Evolutionary conservation across 2,888 invertebrate species (phyloP), one percentile per base, ranked within the genome.

Genomic region (Epistrophe grossulariae): DNA sequence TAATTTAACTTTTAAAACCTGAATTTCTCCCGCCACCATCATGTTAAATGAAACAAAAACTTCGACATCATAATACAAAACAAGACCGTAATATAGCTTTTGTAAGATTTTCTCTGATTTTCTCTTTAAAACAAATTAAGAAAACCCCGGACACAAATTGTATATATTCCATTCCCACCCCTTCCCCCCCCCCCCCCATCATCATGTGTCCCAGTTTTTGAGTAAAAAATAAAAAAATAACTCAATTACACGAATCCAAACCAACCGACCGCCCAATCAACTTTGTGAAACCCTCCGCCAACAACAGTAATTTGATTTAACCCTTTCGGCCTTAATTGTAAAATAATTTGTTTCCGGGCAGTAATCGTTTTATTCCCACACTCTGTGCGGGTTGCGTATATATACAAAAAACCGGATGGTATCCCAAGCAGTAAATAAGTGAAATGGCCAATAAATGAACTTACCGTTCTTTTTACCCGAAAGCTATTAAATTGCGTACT

Each of bases 371-470:
- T 70, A 55, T 28, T 10, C 35, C 17, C 66, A 4, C 52, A 64
- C 45, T 43, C 43, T 43, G n/a, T 48, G 28, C 15, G 17, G 62
- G 31, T 24, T 10, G 48, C 48, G 17, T 50, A 17, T n/a, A n/a
- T 50, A 17, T n/a, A n/a, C 79, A 57, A 74, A 55, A 28, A n/a
- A 43, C 62, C 43, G 60, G 38, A 45, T 17, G 38, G 31, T 8
- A 45, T 17, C 59, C 31, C 59, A n/a, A 71, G 55, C 64, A 79
- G 74, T 87, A 79, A 79, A 83, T 76, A 83, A 79, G 50, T 55
- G 60, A 68, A 83, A 85, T 79, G 55, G 79, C 79, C 83, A 83
- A 79, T 79, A 74, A 79, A 71, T 60, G 76, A 80, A 80, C 55
- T 77, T 64, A 28, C 72, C 66, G 45, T 74, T 45, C 55, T 60